Evolutionary conservation across 2,113 vertebrate species (phyloP).

Genomic region (Melanerpes formicivorus): DNA sequence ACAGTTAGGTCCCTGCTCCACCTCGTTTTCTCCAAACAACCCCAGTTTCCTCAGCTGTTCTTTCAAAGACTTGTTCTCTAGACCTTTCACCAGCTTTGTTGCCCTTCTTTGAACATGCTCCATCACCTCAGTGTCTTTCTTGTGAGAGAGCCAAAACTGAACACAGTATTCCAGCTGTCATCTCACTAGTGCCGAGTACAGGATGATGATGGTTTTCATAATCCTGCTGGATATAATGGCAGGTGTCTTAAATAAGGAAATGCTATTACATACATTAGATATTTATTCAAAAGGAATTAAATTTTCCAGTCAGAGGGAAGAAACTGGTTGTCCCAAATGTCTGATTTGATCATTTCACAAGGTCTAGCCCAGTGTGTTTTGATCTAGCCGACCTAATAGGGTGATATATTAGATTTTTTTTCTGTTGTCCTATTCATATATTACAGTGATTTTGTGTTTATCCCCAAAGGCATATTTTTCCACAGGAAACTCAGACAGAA

Average conservation of each 20-base stretch:
- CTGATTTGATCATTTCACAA: background rate
- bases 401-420: background rate
- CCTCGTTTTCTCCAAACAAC: background rate
- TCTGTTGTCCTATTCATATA: background rate
- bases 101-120: background rate
- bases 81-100: background rate
- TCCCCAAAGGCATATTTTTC: constrained; percentile 4
- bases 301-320: background rate
- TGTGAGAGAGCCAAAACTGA: background rate
- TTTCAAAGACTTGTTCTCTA: background rate
- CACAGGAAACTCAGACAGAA: background rate
- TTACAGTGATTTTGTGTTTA: background rate
- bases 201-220: background rate
- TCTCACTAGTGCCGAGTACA: background rate
- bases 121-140: background rate
- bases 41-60: background rate
- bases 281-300: background rate
- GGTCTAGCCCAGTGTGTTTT: background rate
- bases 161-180: accelerated
- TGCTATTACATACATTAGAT: accelerated
- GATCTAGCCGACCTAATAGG: background rate
- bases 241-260: background rate
- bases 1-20: background rate
- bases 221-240: background rate
- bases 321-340: background rate